These are phyloP conservation scores for Gopherus evgoodei DNA, from an alignment of 2,113 vertebrate species.

Conservation along the genomic window DNA sequence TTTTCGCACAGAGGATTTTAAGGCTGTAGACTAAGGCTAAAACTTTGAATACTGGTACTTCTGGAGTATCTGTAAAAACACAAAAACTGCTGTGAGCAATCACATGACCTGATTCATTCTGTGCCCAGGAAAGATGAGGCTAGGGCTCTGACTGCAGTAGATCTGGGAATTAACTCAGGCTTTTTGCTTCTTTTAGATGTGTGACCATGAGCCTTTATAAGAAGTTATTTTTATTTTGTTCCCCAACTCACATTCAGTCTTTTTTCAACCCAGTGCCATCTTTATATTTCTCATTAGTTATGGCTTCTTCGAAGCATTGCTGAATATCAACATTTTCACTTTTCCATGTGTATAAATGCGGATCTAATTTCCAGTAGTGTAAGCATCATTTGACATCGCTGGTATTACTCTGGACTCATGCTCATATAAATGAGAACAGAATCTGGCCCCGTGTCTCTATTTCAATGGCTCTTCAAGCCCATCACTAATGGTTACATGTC, in stretches of 20 bases:
- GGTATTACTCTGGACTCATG: fast-evolving
- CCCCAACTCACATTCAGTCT: neutral
- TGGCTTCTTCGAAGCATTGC: neutral
- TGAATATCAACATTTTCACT: neutral
- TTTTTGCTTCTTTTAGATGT: neutral
- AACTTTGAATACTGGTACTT: neutral
- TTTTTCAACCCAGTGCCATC: neutral
- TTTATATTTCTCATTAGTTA: neutral
- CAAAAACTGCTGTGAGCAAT: neutral
- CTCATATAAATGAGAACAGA: fast-evolving
- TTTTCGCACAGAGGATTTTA: neutral
- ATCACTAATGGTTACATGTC: neutral
- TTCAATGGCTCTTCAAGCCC: neutral
- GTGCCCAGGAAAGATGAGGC: neutral
- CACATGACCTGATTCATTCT: neutral
- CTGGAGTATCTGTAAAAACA: neutral
- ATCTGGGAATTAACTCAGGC: neutral
- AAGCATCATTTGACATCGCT: neutral
- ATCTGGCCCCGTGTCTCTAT: neutral
- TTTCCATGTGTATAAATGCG: neutral
- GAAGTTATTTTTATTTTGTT: neutral
- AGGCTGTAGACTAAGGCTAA: neutral
- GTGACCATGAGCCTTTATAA: neutral
- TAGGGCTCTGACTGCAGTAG: neutral
- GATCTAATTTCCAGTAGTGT: neutral